A percentile compares a stretch with the other conserved stretches of the same genome.
Conservation (phyloP, 2,113 vertebrate species). For the Heterocephalus glaber region DNA sequence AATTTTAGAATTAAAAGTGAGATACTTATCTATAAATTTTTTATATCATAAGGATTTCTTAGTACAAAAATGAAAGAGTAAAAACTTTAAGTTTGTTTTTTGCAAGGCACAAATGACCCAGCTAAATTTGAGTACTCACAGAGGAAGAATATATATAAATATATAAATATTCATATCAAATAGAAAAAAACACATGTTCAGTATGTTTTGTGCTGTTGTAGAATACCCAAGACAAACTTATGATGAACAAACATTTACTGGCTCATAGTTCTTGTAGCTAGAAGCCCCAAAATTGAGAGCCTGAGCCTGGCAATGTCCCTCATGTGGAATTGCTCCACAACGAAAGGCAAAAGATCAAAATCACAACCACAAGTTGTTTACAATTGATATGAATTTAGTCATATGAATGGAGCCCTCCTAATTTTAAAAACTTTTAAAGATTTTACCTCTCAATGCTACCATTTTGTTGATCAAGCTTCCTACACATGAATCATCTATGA, state of each 20-base stretch:
- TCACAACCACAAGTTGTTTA: neutral
- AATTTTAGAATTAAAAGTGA: slow-evolving; percentile 24
- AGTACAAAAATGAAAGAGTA: neutral
- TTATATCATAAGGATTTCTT: neutral
- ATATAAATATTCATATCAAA: neutral
- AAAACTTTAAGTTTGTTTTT: neutral
- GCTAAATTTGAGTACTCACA: neutral
- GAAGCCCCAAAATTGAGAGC: no score
- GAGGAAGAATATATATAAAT: neutral
- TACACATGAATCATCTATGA: neutral
- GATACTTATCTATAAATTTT: neutral
- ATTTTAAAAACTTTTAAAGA: neutral
- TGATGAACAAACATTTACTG: neutral
- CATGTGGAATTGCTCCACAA: no score
- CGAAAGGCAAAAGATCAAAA: neutral
- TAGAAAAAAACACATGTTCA: neutral
- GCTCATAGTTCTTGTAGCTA: neutral
- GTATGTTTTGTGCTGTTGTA: no score
- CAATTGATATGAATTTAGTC: neutral
- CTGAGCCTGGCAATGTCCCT: neutral
- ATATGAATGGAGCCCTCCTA: neutral
- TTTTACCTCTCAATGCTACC: neutral
- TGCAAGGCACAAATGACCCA: neutral
- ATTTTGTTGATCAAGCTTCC: neutral
- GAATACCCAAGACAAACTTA: neutral